Evolutionary conservation across 2,113 vertebrate species (phyloP), one percentile per base, ranked within the genome.

Genomic region (Gasterosteus aculeatus): DNA sequence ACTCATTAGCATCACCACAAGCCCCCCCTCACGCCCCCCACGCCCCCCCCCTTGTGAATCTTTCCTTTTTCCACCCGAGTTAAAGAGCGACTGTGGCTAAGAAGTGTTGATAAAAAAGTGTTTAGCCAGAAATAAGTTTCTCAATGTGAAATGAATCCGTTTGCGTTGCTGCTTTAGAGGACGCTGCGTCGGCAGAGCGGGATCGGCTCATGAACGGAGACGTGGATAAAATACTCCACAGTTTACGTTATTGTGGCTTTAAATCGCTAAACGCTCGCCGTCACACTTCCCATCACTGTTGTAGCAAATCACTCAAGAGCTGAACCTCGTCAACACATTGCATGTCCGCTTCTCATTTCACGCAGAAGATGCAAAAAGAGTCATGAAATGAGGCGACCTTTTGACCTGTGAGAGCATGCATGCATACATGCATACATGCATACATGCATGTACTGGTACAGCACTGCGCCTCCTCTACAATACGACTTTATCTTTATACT

Each of bases 1-100:
- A 62, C 51, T 75, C 85, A 82, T 88, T 47, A 86, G 66, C 56
- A 64, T 53, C 60, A 69, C 76, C 80, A 65, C 82, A 80, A 84
- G 58, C 57, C 75, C 46, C 46, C 46, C 46, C 46, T 14, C n/a
- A n/a, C n/a, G 10, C 62, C 70, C 83, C 15, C 29, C 44, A 65
- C 62, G 64, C 83, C 11, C 22, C 42, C 69, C 70, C 82, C 16
- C 29, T 53, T 73, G 71, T 71, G 49, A 47, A 31, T 22, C 42
- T 79, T 82, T 26, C 22, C 22, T 26, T 26, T 26, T 83, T 72
- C 67, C 81, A 81, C 71, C 38, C 5, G 33, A 33, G 33, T 33
- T 33, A 4, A 33, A 29, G 41, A n/a, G 42, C 16, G 10, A 8
- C 7, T 49, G 11, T 5, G 11, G 29, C 19, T 31, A 8, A 59